Evolutionary conservation across 2,888 invertebrate genomes (phyloP).

Genomic region (Opisthograptis luteolata): DNA sequence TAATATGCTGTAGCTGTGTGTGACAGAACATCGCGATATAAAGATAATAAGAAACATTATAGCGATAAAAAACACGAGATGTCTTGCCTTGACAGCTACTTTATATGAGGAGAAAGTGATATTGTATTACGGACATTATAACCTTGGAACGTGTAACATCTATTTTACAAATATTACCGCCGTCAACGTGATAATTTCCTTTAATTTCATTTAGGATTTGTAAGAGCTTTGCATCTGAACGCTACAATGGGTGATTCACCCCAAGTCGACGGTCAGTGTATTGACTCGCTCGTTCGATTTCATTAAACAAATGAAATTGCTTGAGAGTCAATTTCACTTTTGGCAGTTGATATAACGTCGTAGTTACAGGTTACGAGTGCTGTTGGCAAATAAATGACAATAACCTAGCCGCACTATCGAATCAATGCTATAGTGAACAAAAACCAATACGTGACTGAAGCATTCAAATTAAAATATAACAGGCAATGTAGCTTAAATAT

Average conservation of each 20-base stretch:
- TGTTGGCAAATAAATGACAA: conserved; percentile 12
- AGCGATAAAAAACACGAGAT: conserved; percentile 43
- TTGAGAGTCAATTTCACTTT: conserved; percentile 37
- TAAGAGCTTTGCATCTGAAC: conserved; percentile 3
- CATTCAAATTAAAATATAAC: background rate
- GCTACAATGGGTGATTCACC: conserved; percentile 15
- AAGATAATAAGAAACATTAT: conserved; percentile 42
- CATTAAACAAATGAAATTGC: conserved; percentile 30
- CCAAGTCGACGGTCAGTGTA: conserved; percentile 13
- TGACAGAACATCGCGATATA: conserved; percentile 44
- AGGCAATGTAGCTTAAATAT: background rate
- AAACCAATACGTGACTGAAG: conserved; percentile 8
- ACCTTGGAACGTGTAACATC: conserved; percentile 35
- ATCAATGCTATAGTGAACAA: conserved; percentile 1
- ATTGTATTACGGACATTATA: conserved; percentile 35
- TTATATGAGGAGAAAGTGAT: conserved; percentile 51
- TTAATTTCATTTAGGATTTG: conserved; percentile 13
- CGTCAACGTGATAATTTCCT: background rate
- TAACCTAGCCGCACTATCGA: conserved; percentile 12
- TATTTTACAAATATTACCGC: background rate
- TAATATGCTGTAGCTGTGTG: too few species aligned
- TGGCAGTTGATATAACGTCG: conserved; percentile 28
- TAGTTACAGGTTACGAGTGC: conserved; percentile 16
- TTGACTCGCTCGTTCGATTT: conserved; percentile 22
- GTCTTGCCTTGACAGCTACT: conserved; percentile 46